These are phyloP conservation scores for Leptobrachium ailaonicum DNA, from an alignment of 2,113 vertebrate genomes.

Conservation along the genomic window DNA sequence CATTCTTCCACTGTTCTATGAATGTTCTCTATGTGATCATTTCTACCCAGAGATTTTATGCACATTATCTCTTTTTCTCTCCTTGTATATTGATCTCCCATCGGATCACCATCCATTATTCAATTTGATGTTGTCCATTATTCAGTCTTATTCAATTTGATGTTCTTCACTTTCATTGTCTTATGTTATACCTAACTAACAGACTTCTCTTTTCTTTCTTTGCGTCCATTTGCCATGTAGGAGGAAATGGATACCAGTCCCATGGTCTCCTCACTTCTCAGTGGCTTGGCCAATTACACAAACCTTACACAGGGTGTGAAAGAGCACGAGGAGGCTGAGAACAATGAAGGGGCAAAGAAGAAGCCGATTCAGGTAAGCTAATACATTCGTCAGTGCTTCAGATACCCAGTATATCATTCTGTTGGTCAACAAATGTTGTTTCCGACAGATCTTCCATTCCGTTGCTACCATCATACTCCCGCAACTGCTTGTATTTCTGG, in stretches of 20 bases:
- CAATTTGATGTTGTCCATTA: too few species aligned
- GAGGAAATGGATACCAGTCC: conserved; percentile 98
- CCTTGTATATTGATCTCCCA: too few species aligned
- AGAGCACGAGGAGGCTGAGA: conserved; percentile 95
- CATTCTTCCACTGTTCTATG: too few species aligned
- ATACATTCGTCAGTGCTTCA: not conserved
- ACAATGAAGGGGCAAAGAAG: conserved; percentile 84
- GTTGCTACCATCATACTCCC: too few species aligned
- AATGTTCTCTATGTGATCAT: too few species aligned
- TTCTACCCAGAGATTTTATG: too few species aligned
- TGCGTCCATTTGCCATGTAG: conserved; percentile 56
- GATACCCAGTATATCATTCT: not conserved
- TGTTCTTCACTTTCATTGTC: not conserved
- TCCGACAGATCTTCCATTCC: too few species aligned
- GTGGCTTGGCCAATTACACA: conserved; percentile 95
- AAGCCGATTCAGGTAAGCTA: conserved; percentile 72
- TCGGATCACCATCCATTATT: too few species aligned
- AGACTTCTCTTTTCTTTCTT: not conserved
- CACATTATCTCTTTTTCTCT: too few species aligned
- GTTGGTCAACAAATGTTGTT: not conserved
- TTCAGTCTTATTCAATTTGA: not conserved
- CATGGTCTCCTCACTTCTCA: conserved; percentile 96
- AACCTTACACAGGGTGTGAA: conserved; percentile 93
- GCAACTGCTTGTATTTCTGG: too few species aligned
- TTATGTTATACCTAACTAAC: too few species aligned